Evolutionary conservation across 2,888 invertebrate genomes (phyloP), one percentile per base, ranked within the genome.

Genomic region (Teleiodes luculella): DNA sequence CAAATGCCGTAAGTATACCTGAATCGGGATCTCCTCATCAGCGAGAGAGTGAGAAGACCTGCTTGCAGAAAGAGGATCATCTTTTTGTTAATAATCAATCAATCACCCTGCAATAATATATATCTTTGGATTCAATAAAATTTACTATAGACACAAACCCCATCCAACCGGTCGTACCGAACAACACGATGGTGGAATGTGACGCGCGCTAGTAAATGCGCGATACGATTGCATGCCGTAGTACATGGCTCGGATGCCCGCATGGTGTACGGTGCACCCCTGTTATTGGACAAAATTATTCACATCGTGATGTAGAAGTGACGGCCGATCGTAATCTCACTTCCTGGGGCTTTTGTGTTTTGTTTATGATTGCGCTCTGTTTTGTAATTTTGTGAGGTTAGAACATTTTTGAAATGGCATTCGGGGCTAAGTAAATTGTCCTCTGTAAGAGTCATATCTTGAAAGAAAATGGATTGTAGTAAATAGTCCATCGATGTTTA

Each of bases 231-330:
- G 56, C 83, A 78, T 83, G 76, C 80, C 83, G 64, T 83, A 78
- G 82, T 82, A 83, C 78, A 79, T 78, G 69, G 70, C 67, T 74
- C 63, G 72, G 66, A 80, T 76, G 67, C 86, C 85, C 85, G 84
- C 80, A 85, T 83, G 65, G 68, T 57, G 65, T 71, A 70, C 78
- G 77, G 70, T 70, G 67, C 63, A 68, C 77, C 80, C 79, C 79
- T 79, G 77, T 80, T 82, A 80, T 81, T 82, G 78, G 76, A 78
- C 67, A 65, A 70, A 76, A 83, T 83, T 82, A 82, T 80, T 76
- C 75, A 78, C 77, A 70, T 76, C 76, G 75, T 73, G 72, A 69
- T 65, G 66, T 63, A 64, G 65, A 72, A 70, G 70, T 75, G 74
- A 77, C 76, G 74, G 71, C 65, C 69, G 83, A 85, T 82, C 73